Evolutionary conservation across 2,797 vertebrate genomes (phyloP).

Genomic region (Setipinna tenuifilis): DNA sequence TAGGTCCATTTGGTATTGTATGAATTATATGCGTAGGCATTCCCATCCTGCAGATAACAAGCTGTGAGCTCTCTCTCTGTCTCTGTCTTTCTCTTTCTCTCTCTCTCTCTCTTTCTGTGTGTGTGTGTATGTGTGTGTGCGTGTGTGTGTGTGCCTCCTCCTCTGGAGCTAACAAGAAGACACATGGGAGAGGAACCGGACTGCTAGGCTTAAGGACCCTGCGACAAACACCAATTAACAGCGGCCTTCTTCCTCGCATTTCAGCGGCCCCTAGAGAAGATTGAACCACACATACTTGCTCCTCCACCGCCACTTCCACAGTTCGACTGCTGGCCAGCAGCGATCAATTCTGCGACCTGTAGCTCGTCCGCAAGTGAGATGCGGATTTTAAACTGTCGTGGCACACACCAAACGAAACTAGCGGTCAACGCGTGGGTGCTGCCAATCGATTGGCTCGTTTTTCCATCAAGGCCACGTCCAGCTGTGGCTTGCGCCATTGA

Average conservation of each 20-base stretch:
- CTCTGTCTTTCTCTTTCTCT: background rate
- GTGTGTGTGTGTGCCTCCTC: background rate
- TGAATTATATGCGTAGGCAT: background rate
- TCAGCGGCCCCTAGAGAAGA: background rate
- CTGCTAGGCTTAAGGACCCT: background rate
- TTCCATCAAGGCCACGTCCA: conserved; percentile 25
- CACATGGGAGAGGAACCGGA: background rate
- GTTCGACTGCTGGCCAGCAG: background rate
- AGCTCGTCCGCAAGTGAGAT: background rate
- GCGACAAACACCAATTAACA: conserved; percentile 2
- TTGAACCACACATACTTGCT: background rate
- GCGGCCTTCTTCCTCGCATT: background rate
- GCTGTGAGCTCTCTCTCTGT: background rate
- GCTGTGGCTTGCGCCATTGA: conserved; percentile 27
- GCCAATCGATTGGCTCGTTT: conserved; percentile 32
- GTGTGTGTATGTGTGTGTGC: background rate
- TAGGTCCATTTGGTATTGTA: background rate
- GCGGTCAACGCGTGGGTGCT: background rate
- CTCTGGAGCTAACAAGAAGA: background rate
- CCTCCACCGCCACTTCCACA: background rate
- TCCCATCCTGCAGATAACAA: background rate
- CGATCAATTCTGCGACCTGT: conserved; percentile 12
- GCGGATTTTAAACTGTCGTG: background rate
- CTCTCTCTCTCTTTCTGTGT: background rate
- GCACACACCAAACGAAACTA: background rate